Evolutionary conservation across 2,113 vertebrate genomes (phyloP), one percentile per base, ranked within the genome.

Genomic region (Nycticebus coucang): DNA sequence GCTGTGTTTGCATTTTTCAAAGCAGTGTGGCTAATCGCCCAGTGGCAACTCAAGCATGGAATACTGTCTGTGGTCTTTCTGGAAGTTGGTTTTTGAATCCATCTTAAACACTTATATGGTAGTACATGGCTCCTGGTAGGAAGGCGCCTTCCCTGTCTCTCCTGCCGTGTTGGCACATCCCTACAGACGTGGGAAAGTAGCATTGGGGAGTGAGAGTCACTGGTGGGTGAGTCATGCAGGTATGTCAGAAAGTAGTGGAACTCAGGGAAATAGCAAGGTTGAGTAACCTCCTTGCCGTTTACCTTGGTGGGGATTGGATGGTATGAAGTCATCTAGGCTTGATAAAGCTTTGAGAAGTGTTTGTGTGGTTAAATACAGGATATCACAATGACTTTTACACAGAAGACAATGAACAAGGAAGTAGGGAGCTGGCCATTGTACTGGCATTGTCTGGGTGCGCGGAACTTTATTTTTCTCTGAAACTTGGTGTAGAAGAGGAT

Each of bases 391-490:
- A 66, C 72, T 71, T 55, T 22, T 45, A 33, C 24, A 1, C 0
- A 19, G 84, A 14, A 4, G 64, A 15, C 24, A 22, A 45, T 26
- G 33, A n/a, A 95, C 45, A 7, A 64, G 85, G 95, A 88, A 66
- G 0, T 1, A 2, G 1, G 10, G 66, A 24, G n/a, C 2, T 0
- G 88, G 41, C 75, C 3, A 0, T 0, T 0, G 85, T 45, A 1
- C 77, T 37, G 6, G 92, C 88, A 0, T 21, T 0, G 0, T 30
- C 59, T 13, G 55, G 62, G 8, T 0, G 50, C 0, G 1, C 0
- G 4, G 28, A 5, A 1, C 21, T 1, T 0, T 6, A 1, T 26
- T 55, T 33, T 69, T 37, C 18, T 17, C 55, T n/a, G 55, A 69
- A 4, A 50, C 60, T 33, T 10, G 0, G 15, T 26, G 75, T 64